These are phyloP conservation scores for Drosophila yakuba DNA, from an alignment of 1,140 invertebrate genomes.

Conservation along the genomic window DNA sequence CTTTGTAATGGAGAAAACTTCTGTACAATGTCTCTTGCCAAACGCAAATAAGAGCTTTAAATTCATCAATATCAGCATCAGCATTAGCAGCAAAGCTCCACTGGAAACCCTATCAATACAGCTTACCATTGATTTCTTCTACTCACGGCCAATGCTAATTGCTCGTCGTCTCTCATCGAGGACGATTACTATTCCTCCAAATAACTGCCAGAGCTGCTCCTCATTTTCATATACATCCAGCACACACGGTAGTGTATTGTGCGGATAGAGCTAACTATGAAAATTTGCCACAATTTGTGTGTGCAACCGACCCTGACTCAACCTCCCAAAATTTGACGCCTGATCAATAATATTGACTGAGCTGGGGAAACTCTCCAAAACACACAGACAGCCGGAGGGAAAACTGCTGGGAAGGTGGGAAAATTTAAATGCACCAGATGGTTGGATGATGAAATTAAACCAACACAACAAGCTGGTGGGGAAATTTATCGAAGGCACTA, in stretches of 20 bases:
- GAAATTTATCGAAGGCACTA: not conserved
- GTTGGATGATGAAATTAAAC: constrained; percentile 75
- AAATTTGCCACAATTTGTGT: constrained; percentile 68
- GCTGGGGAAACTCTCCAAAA: constrained; percentile 29
- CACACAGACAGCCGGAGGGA: constrained; percentile 8
- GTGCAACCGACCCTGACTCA: constrained; percentile 38
- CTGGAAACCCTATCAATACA: not conserved
- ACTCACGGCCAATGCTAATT: constrained; percentile 51
- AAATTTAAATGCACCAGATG: constrained; percentile 66
- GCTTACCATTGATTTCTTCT: constrained; percentile 3
- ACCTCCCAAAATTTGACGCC: constrained; percentile 64
- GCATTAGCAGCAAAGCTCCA: not conserved
- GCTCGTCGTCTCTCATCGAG: constrained; percentile 33
- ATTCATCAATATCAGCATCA: not conserved
- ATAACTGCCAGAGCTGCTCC: not conserved
- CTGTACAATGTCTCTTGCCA: too few relatives aligned
- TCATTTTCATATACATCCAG: not conserved
- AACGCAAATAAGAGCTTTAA: not conserved
- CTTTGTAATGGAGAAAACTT: too few relatives aligned
- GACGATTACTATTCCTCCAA: constrained; percentile 19
- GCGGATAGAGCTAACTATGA: constrained; percentile 40
- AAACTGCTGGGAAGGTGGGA: constrained; percentile 13
- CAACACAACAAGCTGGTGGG: constrained; percentile 47
- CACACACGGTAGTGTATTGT: constrained; percentile 8
- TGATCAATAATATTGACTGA: constrained; percentile 78